These are phyloP conservation scores for Rhyacophila evoluta DNA, from an alignment of 2,888 invertebrate genomes.

Conservation along the genomic window DNA sequence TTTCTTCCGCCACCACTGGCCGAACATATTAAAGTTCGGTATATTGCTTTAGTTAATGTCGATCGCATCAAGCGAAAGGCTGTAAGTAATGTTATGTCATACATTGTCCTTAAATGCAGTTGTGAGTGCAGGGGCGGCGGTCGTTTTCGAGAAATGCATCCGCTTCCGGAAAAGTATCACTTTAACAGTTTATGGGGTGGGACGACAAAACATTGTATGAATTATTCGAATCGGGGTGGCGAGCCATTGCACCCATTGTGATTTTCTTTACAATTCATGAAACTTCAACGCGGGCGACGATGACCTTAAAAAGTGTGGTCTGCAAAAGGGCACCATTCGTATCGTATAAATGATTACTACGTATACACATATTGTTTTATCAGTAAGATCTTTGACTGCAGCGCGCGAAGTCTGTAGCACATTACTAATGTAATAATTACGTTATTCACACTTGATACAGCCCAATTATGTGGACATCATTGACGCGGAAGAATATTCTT, in stretches of 20 bases:
- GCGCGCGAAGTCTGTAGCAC: too few species aligned
- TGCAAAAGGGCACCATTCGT: too few species aligned
- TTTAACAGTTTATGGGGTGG: background rate
- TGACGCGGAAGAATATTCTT: too few species aligned
- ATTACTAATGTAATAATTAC: too few species aligned
- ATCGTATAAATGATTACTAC: too few species aligned
- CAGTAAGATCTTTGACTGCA: too few species aligned
- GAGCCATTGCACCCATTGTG: background rate
- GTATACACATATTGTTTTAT: too few species aligned
- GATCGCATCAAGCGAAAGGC: constrained; percentile 19
- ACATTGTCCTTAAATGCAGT: constrained; percentile 22
- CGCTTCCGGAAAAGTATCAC: constrained; percentile 21
- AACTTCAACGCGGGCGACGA: background rate
- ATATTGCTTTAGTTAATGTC: constrained; percentile 13
- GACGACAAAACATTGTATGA: constrained; percentile 11
- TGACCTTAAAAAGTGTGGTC: background rate
- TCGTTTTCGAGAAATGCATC: constrained; percentile 24
- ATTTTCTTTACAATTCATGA: background rate
- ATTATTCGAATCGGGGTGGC: background rate
- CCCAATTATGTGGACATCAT: too few species aligned
- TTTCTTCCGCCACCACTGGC: background rate
- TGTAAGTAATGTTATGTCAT: background rate
- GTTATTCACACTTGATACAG: too few species aligned
- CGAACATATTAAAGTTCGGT: background rate
- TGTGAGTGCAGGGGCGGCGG: constrained; percentile 19